A percentile compares a stretch with the other conserved stretches of the same genome.
phyloP scores from a whole-genome alignment of 2,888 invertebrate genomes.

The Caenorhabditis panamensis region DNA sequence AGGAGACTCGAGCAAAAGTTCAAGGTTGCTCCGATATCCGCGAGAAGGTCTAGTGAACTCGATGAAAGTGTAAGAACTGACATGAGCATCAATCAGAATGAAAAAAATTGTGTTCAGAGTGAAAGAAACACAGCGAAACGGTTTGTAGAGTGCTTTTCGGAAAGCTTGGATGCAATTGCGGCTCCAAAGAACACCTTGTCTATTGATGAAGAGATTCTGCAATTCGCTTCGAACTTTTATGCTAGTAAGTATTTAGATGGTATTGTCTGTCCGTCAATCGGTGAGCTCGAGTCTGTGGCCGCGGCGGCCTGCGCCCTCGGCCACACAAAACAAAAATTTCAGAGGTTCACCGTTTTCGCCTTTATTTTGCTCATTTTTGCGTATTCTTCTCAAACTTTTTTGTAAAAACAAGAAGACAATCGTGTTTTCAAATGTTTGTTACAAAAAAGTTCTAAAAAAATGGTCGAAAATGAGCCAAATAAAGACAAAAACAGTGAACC shows the following conservation, averaged over 20 bases:
- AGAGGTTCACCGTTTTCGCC: too few relatives aligned
- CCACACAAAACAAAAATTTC: too few relatives aligned
- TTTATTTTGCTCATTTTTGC: too few relatives aligned
- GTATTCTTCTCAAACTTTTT: too few relatives aligned
- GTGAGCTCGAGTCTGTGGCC: too few relatives aligned
- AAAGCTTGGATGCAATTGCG: slow-evolving; percentile 58
- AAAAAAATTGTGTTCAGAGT: slow-evolving; percentile 52
- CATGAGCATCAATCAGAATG: background rate
- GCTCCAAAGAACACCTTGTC: slow-evolving; percentile 54
- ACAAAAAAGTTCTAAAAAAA: too few relatives aligned
- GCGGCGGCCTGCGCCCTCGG: too few relatives aligned
- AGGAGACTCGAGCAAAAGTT: slow-evolving; percentile 64
- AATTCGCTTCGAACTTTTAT: slow-evolving; percentile 70
- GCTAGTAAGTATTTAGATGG: slow-evolving; percentile 60
- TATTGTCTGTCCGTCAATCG: too few relatives aligned
- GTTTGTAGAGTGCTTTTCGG: slow-evolving; percentile 61
- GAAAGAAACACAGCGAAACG: slow-evolving; percentile 68
- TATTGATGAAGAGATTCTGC: slow-evolving; percentile 71
- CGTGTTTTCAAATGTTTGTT: too few relatives aligned
- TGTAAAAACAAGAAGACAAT: too few relatives aligned
- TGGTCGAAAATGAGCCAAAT: too few relatives aligned
- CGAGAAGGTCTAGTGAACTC: slow-evolving; percentile 50
- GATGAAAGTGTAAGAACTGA: slow-evolving; percentile 53
- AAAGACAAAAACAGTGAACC: too few relatives aligned
- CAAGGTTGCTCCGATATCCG: slow-evolving; percentile 20